Evolutionary conservation across 2,888 invertebrate genomes (phyloP).

Genomic region (Alitta virens): DNA sequence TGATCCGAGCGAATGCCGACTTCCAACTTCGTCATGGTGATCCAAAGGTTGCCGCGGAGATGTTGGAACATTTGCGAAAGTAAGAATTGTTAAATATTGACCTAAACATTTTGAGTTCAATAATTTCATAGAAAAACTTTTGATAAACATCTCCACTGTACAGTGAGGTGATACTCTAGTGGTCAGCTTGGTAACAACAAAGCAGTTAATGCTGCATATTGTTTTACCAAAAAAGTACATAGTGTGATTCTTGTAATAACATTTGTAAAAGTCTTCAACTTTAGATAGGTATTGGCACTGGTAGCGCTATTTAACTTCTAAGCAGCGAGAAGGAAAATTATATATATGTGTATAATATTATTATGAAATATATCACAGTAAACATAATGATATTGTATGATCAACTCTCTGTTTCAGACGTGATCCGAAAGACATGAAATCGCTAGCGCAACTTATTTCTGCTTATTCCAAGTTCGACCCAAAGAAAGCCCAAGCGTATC

Average conservation of each 20-base stretch:
- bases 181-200: too few species aligned
- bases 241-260: too few species aligned
- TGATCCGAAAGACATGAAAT: conserved; percentile 75
- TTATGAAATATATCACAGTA: not conserved
- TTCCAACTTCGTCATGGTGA: conserved; percentile 78
- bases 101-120: too few species aligned
- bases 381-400: not conserved
- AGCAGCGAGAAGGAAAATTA: too few species aligned
- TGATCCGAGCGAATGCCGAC: conserved; percentile 85
- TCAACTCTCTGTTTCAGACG: conserved; percentile 52
- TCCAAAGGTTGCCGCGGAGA: conserved; percentile 73
- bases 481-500: conserved; percentile 68
- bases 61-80: conserved; percentile 76
- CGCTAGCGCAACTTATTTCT: conserved; percentile 85
- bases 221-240: too few species aligned
- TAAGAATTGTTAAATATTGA: conserved; percentile 29
- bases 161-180: too few species aligned
- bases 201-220: too few species aligned
- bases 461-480: conserved; percentile 80
- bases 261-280: not conserved
- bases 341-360: not conserved
- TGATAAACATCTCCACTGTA: too few species aligned
- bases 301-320: too few species aligned
- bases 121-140: conserved; percentile 1
- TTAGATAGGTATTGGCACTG: too few species aligned